These are phyloP conservation scores for Rutilus rutilus DNA, from an alignment of 2,113 vertebrate genomes.

Conservation along the genomic window DNA sequence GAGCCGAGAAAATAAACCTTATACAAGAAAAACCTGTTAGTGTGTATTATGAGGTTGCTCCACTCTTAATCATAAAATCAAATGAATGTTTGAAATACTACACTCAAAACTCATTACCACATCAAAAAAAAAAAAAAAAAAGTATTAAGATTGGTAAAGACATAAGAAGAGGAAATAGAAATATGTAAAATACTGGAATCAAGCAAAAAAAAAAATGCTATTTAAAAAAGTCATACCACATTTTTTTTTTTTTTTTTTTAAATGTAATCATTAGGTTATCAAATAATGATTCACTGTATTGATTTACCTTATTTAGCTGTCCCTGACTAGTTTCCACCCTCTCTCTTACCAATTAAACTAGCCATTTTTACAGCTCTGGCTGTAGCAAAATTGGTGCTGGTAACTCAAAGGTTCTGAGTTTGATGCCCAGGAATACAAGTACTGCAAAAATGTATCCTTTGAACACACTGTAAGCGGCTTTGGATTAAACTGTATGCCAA, in stretches of 20 bases:
- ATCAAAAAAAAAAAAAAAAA: background rate
- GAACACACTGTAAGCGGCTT: background rate
- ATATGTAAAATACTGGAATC: background rate
- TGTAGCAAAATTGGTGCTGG: background rate
- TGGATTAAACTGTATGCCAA: background rate
- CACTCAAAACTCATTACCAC: background rate
- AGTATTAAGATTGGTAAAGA: background rate
- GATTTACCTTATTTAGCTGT: background rate
- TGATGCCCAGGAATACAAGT: background rate
- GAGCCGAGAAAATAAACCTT: background rate
- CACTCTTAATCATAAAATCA: background rate
- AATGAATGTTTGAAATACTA: background rate
- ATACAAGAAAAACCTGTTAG: background rate
- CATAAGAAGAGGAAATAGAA: background rate
- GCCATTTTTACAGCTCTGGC: background rate
- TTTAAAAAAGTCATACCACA: background rate
- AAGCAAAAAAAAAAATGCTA: background rate
- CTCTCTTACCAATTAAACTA: constrained; percentile 3
- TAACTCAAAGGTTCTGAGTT: background rate
- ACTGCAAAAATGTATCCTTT: background rate
- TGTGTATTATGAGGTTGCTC: background rate
- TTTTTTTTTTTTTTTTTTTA: background rate
- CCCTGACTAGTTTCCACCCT: background rate
- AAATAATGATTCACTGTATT: background rate
- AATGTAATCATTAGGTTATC: no score